Percentiles rank a stretch among this genome's conserved stretches.
phyloP scores from a whole-genome alignment of 2,888 invertebrate genomes.

The Stegana nigrithorax region DNA sequence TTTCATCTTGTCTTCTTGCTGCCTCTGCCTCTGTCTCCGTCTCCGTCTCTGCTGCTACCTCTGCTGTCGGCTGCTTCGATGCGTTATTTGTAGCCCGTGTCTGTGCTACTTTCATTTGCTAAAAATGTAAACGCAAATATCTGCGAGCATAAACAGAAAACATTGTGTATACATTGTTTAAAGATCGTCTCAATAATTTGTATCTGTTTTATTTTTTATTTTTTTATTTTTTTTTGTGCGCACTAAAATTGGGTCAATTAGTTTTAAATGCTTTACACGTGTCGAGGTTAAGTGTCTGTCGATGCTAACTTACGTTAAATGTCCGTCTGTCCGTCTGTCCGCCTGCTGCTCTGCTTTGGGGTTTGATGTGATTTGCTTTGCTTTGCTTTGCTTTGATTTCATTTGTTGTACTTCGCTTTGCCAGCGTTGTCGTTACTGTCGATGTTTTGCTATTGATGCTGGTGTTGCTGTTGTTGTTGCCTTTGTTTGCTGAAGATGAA shows the following conservation, averaged over 20 bases:
- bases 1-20: too few relatives aligned
- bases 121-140: too few relatives aligned
- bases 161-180: too few relatives aligned
- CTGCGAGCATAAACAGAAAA: too few relatives aligned
- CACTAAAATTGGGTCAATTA: slow-evolving; percentile 15
- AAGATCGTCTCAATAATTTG: background rate
- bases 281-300: slow-evolving; percentile 12
- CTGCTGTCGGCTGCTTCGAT: too few relatives aligned
- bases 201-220: too few relatives aligned
- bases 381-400: slow-evolving; percentile 5
- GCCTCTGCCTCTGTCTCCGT: background rate
- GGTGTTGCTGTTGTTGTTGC: background rate
- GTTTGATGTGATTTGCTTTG: background rate
- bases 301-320: too few relatives aligned
- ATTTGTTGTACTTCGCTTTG: slow-evolving; percentile 5
- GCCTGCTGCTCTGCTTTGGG: background rate
- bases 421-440: background rate
- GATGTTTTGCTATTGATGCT: background rate
- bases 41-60: too few relatives aligned
- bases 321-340: background rate
- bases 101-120: too few relatives aligned
- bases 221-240: too few relatives aligned
- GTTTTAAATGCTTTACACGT: slow-evolving; percentile 21
- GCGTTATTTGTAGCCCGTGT: too few relatives aligned
- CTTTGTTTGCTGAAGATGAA: background rate